Conservation (phyloP, 2,888 invertebrate species). For the Selenia dentaria region DNA sequence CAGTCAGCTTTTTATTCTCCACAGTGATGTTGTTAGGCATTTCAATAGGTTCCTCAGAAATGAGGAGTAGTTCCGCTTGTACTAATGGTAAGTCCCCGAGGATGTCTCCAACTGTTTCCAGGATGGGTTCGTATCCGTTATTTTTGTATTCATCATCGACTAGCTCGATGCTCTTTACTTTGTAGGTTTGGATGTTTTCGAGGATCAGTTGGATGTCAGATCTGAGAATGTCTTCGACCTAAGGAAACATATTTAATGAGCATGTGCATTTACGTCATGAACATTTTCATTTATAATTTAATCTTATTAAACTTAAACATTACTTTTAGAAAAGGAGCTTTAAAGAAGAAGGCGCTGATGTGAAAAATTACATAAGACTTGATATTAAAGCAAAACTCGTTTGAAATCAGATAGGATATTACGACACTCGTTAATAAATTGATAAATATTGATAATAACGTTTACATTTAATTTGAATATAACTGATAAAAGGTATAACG, state of each 20-base stretch:
- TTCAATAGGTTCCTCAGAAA: slow-evolving; percentile 77
- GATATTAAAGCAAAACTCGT: no score
- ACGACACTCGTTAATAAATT: no score
- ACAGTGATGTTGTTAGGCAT: slow-evolving; percentile 81
- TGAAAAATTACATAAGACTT: no score
- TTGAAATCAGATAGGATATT: no score
- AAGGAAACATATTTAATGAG: background rate
- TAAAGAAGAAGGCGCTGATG: no score
- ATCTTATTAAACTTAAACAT: no score
- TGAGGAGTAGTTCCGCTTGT: slow-evolving; percentile 86
- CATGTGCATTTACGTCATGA: no score
- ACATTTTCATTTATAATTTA: no score
- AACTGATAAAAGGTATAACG: no score
- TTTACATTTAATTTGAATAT: no score
- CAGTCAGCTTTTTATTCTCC: slow-evolving; percentile 85
- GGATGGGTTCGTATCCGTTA: slow-evolving; percentile 73
- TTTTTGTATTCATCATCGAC: slow-evolving; percentile 78
- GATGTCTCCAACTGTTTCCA: slow-evolving; percentile 82
- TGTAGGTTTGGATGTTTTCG: slow-evolving; percentile 87
- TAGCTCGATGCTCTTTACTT: slow-evolving; percentile 85
- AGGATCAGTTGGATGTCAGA: slow-evolving; percentile 88
- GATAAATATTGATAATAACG: no score
- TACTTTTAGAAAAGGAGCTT: no score
- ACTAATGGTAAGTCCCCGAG: slow-evolving; percentile 88
- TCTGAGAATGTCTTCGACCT: slow-evolving; percentile 82